Conservation (phyloP, 2,888 invertebrate species). For the Dorcus hopei region DNA sequence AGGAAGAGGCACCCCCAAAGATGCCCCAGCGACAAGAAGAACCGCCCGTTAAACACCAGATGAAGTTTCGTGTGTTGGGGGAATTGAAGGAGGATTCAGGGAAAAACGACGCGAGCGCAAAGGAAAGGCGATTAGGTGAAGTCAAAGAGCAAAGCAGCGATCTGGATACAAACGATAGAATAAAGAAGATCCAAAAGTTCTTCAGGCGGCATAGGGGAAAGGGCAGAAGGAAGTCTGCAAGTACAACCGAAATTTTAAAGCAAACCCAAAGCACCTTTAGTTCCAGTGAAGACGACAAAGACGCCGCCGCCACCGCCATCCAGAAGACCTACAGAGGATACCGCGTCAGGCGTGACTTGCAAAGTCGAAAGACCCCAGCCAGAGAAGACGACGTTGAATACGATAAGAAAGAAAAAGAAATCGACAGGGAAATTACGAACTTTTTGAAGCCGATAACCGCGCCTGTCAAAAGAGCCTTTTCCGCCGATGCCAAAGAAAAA, state of each 20-base stretch:
- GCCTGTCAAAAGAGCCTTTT: conserved; percentile 15
- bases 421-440: conserved; percentile 10
- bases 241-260: too few relatives aligned
- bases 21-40: too few relatives aligned
- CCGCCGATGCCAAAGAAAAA: conserved; percentile 4
- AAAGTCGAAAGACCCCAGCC: background rate
- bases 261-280: too few relatives aligned
- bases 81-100: too few relatives aligned
- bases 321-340: conserved; percentile 18
- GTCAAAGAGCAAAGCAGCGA: conserved; percentile 4
- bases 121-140: too few relatives aligned
- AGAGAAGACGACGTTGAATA: background rate
- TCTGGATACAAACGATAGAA: conserved; percentile 4
- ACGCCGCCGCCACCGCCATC: conserved; percentile 18
- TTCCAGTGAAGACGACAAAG: background rate
- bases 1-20: too few relatives aligned
- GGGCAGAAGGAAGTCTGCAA: too few relatives aligned
- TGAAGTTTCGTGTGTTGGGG: too few relatives aligned
- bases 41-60: too few relatives aligned
- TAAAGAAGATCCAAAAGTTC: conserved; percentile 5
- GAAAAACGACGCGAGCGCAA: too few relatives aligned
- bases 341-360: conserved; percentile 10
- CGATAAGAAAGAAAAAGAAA: background rate
- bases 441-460: conserved; percentile 14
- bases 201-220: background rate